Percentiles rank a stretch among this genome's conserved stretches.
Conservation (phyloP, 2,888 invertebrate species). For the Drosophila borborema region DNA sequence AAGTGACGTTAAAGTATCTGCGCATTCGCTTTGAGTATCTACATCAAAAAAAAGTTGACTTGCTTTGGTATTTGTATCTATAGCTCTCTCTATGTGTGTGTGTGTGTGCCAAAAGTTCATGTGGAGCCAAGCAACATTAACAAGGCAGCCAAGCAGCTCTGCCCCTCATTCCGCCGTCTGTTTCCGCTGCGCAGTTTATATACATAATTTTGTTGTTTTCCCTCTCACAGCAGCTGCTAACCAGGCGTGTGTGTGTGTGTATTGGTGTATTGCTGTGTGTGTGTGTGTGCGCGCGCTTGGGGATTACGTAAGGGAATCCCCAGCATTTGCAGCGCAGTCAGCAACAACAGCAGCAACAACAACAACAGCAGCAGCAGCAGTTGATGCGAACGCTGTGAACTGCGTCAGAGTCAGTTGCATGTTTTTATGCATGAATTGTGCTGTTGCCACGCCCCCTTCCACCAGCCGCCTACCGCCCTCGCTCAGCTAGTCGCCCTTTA, state of each 20-base stretch:
- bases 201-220: constrained; percentile 36
- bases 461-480: not conserved
- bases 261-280: constrained; percentile 20
- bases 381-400: constrained; percentile 52
- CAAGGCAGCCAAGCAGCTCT: constrained; percentile 26
- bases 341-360: constrained; percentile 70
- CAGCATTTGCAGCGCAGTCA: constrained; percentile 75
- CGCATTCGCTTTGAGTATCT: constrained; percentile 53
- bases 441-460: not conserved
- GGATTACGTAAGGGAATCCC: constrained; percentile 84
- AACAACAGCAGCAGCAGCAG: constrained; percentile 61
- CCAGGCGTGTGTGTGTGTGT: constrained; percentile 30
- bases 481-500: not conserved
- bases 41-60: constrained; percentile 19
- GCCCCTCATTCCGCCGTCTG: rapidly evolving
- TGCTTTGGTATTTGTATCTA: constrained; percentile 49
- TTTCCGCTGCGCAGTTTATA: not conserved
- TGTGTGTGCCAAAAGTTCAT: constrained; percentile 68
- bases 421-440: constrained; percentile 67
- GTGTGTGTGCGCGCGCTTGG: constrained; percentile 69
- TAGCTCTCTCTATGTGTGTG: constrained; percentile 29
- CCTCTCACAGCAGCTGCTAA: constrained; percentile 49
- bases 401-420: constrained; percentile 62
- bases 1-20: constrained; percentile 47
- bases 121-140: constrained; percentile 67